Conservation (phyloP, 2,888 invertebrate species). For the Uropetala carovei region DNA sequence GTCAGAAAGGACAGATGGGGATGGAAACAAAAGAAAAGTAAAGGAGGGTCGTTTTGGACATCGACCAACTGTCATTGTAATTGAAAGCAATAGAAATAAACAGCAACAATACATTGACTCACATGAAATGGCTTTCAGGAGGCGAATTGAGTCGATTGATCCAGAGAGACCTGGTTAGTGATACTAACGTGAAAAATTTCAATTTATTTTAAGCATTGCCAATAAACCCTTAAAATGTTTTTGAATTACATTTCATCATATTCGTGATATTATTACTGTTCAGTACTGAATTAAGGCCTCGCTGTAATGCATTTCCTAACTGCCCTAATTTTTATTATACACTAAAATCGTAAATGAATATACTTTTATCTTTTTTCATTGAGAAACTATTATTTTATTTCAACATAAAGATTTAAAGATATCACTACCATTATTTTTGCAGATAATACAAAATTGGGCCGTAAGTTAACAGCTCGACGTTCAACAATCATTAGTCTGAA, state of each 20-base stretch:
- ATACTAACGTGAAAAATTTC: neutral
- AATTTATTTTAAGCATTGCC: neutral
- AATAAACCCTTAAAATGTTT: no score
- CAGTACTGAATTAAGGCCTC: neutral
- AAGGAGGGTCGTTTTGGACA: slow-evolving; percentile 81
- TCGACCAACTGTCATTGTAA: slow-evolving; percentile 70
- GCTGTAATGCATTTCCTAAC: neutral
- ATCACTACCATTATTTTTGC: neutral
- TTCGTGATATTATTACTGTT: no score
- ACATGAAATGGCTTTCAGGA: slow-evolving; percentile 96
- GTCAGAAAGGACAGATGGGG: neutral
- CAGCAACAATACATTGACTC: slow-evolving; percentile 93
- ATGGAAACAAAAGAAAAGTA: neutral
- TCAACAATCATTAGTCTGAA: slow-evolving; percentile 13
- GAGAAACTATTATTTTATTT: no score
- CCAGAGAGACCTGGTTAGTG: neutral
- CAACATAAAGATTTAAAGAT: neutral
- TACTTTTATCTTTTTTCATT: no score
- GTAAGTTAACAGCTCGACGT: neutral
- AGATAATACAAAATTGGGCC: neutral
- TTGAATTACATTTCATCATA: no score
- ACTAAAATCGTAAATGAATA: no score
- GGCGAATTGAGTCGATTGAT: slow-evolving; percentile 81
- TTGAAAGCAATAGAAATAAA: slow-evolving; percentile 89
- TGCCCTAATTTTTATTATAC: neutral